Base-by-base conservation (phyloP, 2,888 invertebrate species). In the Drosophila sordidula region DNA sequence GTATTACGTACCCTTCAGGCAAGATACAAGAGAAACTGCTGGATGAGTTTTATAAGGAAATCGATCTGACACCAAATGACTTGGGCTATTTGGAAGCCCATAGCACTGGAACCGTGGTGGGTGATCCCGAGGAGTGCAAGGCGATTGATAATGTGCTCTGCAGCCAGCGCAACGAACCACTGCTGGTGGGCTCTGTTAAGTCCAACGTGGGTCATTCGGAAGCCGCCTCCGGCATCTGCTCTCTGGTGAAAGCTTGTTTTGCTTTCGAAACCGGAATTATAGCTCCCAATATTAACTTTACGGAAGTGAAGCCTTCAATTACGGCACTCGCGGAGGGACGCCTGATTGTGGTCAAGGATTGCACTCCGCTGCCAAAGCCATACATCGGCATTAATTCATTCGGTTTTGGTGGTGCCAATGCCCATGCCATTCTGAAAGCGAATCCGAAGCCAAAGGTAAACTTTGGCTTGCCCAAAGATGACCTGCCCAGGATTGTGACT, bases 141-240 rank as follows among this genome's bases (percentile, higher is more conserved):
- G 96, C 97, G 0, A 95, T 99, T 51, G 96, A 96, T 50, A 95
- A 95, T 78, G 94, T 96, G 34, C 95, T 98, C 90, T 96, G 96
- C 87, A 93, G 94, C 4, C 95, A 94, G 22, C 94, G 98, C n/a
- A 94, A 93, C 0, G 95, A 94, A 0, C 96, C 98, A 0, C 93
- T 98, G 0, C 92, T 94, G 50, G 96, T 99, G 64, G 98, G 98
- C 1, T 97, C 98, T 0, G 95, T 98, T 34, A 99, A 99, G 91
- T 98, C 98, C 0, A 99, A 98, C 92, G 94, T 98, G 91, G 99
- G 99, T 0, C 99, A 99, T 92, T 94, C 97, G 0, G 99, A 99
- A 90, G 96, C 98, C 0, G 95, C 95, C 1, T 96, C 97, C 5
- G 96, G 97, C 8, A 93, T 98, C 1, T 97, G 97, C 78, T 96